Percentiles rank a stretch among this genome's conserved stretches.
These are phyloP conservation scores for Gopherus flavomarginatus DNA, from an alignment of 2,113 vertebrate genomes.

Conservation along the genomic window DNA sequence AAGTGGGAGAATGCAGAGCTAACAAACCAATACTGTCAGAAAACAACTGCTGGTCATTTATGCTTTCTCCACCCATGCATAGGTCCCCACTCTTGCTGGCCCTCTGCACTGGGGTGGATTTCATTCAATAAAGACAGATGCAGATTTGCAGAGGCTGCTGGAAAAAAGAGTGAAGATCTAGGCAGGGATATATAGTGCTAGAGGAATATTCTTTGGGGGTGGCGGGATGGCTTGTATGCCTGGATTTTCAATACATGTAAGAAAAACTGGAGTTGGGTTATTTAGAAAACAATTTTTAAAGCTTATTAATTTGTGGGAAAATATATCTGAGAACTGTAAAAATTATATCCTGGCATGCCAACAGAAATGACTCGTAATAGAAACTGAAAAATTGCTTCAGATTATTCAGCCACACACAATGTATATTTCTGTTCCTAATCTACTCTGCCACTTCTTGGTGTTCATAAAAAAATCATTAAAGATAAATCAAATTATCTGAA, in stretches of 20 bases:
- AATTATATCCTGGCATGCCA: slow-evolving; percentile 28
- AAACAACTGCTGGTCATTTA: slow-evolving; percentile 54
- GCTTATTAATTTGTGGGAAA: slow-evolving; percentile 28
- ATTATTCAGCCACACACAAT: slow-evolving; percentile 13
- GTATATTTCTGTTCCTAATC: slow-evolving; percentile 35
- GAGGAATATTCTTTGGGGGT: not conserved
- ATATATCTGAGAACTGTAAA: slow-evolving; percentile 40
- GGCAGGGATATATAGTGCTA: not conserved
- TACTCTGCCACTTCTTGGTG: slow-evolving; percentile 43
- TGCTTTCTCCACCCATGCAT: slow-evolving; percentile 52
- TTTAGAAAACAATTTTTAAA: not conserved
- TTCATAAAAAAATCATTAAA: slow-evolving; percentile 63
- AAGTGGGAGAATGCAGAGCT: slow-evolving; percentile 48
- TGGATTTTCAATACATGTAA: slow-evolving; percentile 21
- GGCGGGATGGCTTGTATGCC: not conserved
- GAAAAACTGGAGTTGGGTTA: not conserved
- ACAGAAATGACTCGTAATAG: slow-evolving; percentile 54
- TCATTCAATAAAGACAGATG: not conserved
- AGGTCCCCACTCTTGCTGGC: not conserved
- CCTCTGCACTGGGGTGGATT: not conserved
- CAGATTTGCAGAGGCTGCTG: not conserved
- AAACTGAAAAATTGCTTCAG: slow-evolving; percentile 34
- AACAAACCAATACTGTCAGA: slow-evolving; percentile 58
- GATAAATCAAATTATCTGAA: slow-evolving; percentile 77
- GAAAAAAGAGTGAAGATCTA: not conserved